A percentile compares a stretch with the other conserved stretches of the same genome.
Evolutionary conservation across 1,140 invertebrate genomes (phyloP).

Genomic region (Frieseomelitta varia): DNA sequence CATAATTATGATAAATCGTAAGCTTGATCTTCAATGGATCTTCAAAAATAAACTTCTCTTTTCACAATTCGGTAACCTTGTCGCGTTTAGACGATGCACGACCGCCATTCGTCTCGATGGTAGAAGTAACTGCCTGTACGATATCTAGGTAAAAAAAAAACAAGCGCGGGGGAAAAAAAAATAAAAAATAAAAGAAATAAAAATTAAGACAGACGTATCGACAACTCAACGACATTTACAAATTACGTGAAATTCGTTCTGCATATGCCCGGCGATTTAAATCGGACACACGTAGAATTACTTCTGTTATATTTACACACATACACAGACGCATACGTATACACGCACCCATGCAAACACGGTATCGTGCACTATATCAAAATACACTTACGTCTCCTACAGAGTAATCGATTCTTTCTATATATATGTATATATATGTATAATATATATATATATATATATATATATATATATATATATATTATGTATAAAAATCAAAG

Average conservation of each 20-base stretch:
- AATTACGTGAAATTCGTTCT: slow-evolving; percentile 45
- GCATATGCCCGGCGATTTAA: slow-evolving; percentile 10
- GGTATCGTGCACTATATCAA: slow-evolving; percentile 54
- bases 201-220: slow-evolving; percentile 40
- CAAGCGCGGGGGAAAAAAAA: slow-evolving; percentile 15
- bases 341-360: neutral
- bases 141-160: slow-evolving; percentile 39
- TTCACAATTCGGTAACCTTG: neutral
- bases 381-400: slow-evolving; percentile 60
- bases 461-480: slow-evolving; percentile 12
- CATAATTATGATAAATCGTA: no score
- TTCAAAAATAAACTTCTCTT: neutral
- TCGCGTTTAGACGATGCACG: neutral
- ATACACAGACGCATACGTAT: neutral
- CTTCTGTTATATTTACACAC: slow-evolving; percentile 47
- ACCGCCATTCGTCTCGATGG: neutral
- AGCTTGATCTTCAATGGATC: neutral
- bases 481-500: slow-evolving; percentile 64
- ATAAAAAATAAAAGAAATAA: neutral
- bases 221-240: slow-evolving; percentile 41
- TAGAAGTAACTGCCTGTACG: slow-evolving; percentile 35
- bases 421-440: slow-evolving; percentile 9
- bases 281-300: slow-evolving; percentile 33
- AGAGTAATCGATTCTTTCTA: slow-evolving; percentile 49
- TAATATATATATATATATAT: slow-evolving; percentile 22